phyloP scores from a whole-genome alignment of 2,113 vertebrate genomes.

The Etheostoma spectabile region DNA sequence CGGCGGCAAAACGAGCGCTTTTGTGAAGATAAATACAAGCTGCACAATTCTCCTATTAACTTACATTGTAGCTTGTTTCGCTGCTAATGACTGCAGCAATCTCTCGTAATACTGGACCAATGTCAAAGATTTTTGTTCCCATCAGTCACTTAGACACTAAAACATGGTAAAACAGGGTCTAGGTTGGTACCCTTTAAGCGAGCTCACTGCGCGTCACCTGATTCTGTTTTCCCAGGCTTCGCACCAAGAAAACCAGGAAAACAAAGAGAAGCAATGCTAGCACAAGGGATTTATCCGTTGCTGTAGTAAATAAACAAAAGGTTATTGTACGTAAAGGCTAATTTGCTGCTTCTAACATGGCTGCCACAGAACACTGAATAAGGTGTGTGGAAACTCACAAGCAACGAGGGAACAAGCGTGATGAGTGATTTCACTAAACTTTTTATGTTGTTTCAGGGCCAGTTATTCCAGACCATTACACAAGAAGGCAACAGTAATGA shows the following conservation, averaged over 20 bases:
- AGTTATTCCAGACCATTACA: constrained; percentile 52
- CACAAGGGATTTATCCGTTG: not conserved
- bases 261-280: constrained; percentile 62
- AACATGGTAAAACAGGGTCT: no score
- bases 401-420: constrained; percentile 8
- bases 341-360: constrained; percentile 7
- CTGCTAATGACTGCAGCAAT: no score
- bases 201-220: constrained; percentile 22
- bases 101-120: no score
- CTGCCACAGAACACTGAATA: constrained; percentile 3
- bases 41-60: no score
- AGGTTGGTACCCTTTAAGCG: not conserved
- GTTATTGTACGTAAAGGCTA: not conserved
- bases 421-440: constrained; percentile 35
- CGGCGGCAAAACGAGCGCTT: no score
- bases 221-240: constrained; percentile 41
- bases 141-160: no score
- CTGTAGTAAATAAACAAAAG: not conserved
- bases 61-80: no score
- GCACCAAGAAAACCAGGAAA: constrained; percentile 31
- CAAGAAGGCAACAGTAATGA: constrained; percentile 42
- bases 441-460: constrained; percentile 46
- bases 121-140: no score
- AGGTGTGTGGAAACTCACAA: constrained; percentile 33
- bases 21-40: no score